These are phyloP conservation scores for Drosophila pandora DNA, from an alignment of 1,140 invertebrate species.

Conservation along the genomic window DNA sequence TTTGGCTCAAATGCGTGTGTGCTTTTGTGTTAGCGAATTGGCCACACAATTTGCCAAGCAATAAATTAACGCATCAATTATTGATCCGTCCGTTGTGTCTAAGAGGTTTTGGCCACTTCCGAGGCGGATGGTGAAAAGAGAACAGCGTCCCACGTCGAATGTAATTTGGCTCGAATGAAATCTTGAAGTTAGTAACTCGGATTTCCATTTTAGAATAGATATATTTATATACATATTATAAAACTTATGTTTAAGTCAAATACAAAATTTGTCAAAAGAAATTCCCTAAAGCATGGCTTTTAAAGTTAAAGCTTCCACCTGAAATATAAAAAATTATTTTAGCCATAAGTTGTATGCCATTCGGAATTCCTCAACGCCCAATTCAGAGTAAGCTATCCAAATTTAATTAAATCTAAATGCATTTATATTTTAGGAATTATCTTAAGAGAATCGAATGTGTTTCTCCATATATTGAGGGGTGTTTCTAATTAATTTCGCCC, in stretches of 20 bases:
- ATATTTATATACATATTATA: not conserved
- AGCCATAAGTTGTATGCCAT: not conserved
- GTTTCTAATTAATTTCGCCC: constrained; percentile 71
- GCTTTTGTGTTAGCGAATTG: constrained; percentile 69
- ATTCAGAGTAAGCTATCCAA: not conserved
- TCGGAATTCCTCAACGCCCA: not conserved
- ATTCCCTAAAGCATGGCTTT: too few relatives aligned
- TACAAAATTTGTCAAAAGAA: not conserved
- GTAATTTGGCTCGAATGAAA: constrained; percentile 14
- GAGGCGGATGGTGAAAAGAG: constrained; percentile 9
- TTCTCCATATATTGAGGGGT: constrained; percentile 4
- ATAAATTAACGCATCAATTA: constrained; percentile 79
- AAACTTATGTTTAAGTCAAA: too few relatives aligned
- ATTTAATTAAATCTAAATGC: constrained; percentile 15
- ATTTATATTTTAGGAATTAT: constrained; percentile 10
- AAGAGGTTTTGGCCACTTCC: constrained; percentile 12
- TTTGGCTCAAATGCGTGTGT: constrained; percentile 59
- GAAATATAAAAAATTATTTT: not conserved
- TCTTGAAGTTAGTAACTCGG: constrained; percentile 1
- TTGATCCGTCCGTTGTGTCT: constrained; percentile 44
- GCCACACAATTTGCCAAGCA: constrained; percentile 76
- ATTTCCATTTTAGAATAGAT: constrained; percentile 5
- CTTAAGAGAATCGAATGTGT: not conserved
- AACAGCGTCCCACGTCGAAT: constrained; percentile 10
- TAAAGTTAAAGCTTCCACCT: not conserved